Conservation (phyloP, 2,113 vertebrate genomes). For the Antechinus stuartii region DNA sequence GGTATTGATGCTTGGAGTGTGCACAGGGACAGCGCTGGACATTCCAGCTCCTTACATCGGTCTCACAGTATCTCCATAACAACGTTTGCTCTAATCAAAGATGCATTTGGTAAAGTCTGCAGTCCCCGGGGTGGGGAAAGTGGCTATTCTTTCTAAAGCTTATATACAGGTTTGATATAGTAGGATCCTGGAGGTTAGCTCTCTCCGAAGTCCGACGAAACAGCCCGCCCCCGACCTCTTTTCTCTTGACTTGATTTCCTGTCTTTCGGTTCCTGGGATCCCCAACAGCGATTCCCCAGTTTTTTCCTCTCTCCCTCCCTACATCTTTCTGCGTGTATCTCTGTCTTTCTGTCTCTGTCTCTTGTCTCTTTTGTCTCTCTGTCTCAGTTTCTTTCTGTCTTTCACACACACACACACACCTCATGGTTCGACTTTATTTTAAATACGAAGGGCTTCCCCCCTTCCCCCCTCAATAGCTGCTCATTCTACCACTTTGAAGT, state of each 20-base stretch:
- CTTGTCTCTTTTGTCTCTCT: no score
- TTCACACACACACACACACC: not conserved
- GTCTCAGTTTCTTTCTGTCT: no score
- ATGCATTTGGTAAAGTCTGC: slow-evolving; percentile 4
- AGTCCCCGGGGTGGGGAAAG: not conserved
- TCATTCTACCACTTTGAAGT: slow-evolving; percentile 62
- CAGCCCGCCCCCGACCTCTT: not conserved
- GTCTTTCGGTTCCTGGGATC: slow-evolving; percentile 26
- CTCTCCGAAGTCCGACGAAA: slow-evolving; percentile 38
- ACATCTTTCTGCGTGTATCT: no score
- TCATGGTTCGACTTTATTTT: slow-evolving; percentile 3
- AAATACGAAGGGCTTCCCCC: not conserved
- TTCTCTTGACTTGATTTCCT: slow-evolving; percentile 50
- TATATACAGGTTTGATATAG: slow-evolving; percentile 45
- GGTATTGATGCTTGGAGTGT: slow-evolving; percentile 55
- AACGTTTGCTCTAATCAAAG: slow-evolving; percentile 53
- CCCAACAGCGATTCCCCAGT: not conserved
- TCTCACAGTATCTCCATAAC: slow-evolving; percentile 71
- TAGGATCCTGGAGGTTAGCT: slow-evolving; percentile 55
- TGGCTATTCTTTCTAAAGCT: not conserved
- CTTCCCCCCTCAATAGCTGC: slow-evolving; percentile 36
- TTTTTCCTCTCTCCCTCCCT: no score
- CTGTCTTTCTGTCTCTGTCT: no score
- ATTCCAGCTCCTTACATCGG: slow-evolving; percentile 43
- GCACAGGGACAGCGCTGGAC: slow-evolving; percentile 63